Evolutionary conservation across 2,113 vertebrate genomes (phyloP), one percentile per base, ranked within the genome.

Genomic region (Poeciliopsis turrubarensis): DNA sequence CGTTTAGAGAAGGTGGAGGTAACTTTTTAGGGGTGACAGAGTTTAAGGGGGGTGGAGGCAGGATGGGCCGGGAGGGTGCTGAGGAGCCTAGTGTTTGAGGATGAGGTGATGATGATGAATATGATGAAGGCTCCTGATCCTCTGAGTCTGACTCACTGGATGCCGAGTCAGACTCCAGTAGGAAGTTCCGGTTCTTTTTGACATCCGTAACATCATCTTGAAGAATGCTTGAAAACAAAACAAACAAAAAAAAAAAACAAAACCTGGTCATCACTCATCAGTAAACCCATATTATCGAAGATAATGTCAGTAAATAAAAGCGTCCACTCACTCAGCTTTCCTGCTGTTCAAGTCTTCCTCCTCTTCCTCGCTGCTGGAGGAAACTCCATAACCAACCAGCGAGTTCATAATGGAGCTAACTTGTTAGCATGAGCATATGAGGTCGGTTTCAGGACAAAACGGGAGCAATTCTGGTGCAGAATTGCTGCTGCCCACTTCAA

Each of bases 301-400:
- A 34, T 5, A n/a, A 14, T 25, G 25, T n/a, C 19, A 4, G 54
- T 4, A 5, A 25, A 1, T 8, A 13, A 32, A 31, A 54, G 31
- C 22, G 6, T 34, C 12, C 22, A 75, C 68, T 77, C 60, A 89
- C 89, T 75, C 13, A 27, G 1, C 32, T 31, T 27, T 64, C 0
- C 5, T n/a, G 29, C 29, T 70, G 75, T 86, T 87, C 31, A n/a
- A 75, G 25, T 79, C 83, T 6, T 83, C 87, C 11, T 32, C 77
- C 1, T 90, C 92, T 15, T 70, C 89, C 44, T 94, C 94, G 5
- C 90, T 90, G 68, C 95, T 94, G 1, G 93, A 95, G 3, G 94
- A 95, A 30, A 92, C 66, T 39, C 92, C 92, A 75, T 95, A 95
- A 8, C 92, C 93, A 3, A 95, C 94, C 37, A 95, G 87, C 15